phyloP scores from a whole-genome alignment of 1,140 invertebrate genomes.

The Drosophila pruinosa region DNA sequence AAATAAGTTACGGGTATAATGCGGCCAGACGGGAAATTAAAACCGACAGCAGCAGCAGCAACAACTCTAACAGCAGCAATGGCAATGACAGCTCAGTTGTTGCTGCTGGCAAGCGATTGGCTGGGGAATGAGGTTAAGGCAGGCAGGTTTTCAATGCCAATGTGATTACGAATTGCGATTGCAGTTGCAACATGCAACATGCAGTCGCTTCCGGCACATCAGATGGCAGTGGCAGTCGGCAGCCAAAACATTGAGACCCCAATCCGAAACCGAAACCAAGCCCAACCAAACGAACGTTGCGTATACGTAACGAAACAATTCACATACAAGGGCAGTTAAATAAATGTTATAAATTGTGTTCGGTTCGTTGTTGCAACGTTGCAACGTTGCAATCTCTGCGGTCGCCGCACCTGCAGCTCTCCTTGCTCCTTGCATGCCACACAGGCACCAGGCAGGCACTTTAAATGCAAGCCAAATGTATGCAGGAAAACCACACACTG shows the following conservation, averaged over 20 bases:
- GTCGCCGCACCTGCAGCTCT: constrained; percentile 32
- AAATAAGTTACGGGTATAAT: constrained; percentile 62
- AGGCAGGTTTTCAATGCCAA: constrained; percentile 61
- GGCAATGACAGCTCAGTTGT: constrained; percentile 17
- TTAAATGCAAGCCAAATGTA: constrained; percentile 68
- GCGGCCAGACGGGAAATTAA: constrained; percentile 69
- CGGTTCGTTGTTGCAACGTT: constrained; percentile 33
- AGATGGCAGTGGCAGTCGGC: constrained; percentile 44
- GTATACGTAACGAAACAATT: constrained; percentile 72
- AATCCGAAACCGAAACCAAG: constrained; percentile 29
- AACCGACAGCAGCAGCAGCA: constrained; percentile 38
- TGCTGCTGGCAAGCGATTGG: constrained; percentile 6
- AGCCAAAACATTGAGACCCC: constrained; percentile 9
- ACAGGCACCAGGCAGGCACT: constrained; percentile 31
- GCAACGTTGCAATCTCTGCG: constrained; percentile 58
- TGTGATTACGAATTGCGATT: constrained; percentile 36
- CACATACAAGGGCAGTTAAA: constrained; percentile 34
- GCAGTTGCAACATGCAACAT: background rate
- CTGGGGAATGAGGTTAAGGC: background rate
- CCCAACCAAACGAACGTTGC: constrained; percentile 40
- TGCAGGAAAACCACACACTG: constrained; percentile 19
- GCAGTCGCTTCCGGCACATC: constrained; percentile 58
- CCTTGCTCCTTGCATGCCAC: background rate
- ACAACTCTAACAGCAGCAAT: constrained; percentile 2
- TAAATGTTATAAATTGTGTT: constrained; percentile 77